These are phyloP conservation scores for Leptopilina syphax DNA, from an alignment of 2,888 invertebrate genomes.

Conservation along the genomic window DNA sequence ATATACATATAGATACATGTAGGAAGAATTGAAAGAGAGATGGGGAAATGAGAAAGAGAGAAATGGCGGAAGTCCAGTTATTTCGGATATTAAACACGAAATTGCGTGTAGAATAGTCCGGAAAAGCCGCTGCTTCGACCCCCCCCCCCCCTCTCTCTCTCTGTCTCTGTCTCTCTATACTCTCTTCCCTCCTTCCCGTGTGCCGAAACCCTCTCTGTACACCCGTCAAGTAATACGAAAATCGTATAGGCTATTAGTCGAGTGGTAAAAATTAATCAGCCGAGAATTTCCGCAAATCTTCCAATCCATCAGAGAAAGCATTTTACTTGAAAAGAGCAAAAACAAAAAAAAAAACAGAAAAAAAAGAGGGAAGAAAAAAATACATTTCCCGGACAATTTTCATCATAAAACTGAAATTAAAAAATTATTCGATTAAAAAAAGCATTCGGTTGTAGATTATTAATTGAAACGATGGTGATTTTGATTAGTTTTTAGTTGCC, in stretches of 20 bases:
- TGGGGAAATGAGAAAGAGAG: constrained; percentile 49
- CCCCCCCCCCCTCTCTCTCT: constrained; percentile 44
- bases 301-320: constrained; percentile 31
- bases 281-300: constrained; percentile 37
- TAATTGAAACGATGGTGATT: too few relatives aligned
- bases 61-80: constrained; percentile 67
- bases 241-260: constrained; percentile 52
- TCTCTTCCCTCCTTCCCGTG: constrained; percentile 16
- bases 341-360: background rate
- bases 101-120: constrained; percentile 68
- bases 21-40: constrained; percentile 21
- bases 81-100: constrained; percentile 70
- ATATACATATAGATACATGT: background rate
- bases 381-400: background rate
- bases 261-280: constrained; percentile 42
- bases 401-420: background rate
- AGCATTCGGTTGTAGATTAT: too few relatives aligned
- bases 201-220: constrained; percentile 53
- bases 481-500: too few relatives aligned
- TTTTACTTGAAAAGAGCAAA: background rate
- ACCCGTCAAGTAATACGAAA: constrained; percentile 55
- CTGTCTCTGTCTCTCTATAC: constrained; percentile 28
- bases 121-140: constrained; percentile 62
- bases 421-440: background rate
- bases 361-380: background rate